A percentile compares a stretch with the other conserved stretches of the same genome.
These are phyloP conservation scores for Malurus splendens DNA, from an alignment of 2,797 vertebrate species.

Conservation along the genomic window DNA sequence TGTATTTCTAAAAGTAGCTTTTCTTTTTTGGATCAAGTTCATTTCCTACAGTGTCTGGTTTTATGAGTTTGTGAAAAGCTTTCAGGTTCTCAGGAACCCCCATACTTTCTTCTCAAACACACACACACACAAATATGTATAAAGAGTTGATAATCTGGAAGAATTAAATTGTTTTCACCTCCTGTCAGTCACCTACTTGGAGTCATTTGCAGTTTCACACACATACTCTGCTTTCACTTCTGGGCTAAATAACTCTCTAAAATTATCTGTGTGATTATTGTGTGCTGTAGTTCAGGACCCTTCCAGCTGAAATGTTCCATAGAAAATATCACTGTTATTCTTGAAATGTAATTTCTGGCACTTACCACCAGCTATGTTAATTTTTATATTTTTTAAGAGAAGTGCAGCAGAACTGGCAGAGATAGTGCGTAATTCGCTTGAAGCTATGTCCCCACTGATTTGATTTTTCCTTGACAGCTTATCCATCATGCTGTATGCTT, in stretches of 20 bases:
- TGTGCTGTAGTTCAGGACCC: slow-evolving; percentile 6
- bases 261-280: neutral
- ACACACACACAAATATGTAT: neutral
- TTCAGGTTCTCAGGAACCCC: slow-evolving; percentile 1
- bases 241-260: neutral
- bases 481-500: slow-evolving; percentile 65
- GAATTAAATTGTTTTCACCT: neutral
- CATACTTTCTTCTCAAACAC: neutral
- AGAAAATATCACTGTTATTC: slow-evolving; percentile 32
- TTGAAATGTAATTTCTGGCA: slow-evolving; percentile 25
- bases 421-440: slow-evolving; percentile 57
- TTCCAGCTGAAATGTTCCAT: slow-evolving; percentile 11
- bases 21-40: slow-evolving; percentile 56
- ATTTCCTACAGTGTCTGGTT: slow-evolving; percentile 54
- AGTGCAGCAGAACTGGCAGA: slow-evolving; percentile 36
- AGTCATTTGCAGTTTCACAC: neutral
- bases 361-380: slow-evolving; percentile 41
- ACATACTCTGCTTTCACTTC: neutral
- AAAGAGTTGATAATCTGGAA: neutral
- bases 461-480: slow-evolving; percentile 65
- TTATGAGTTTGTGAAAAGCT: slow-evolving; percentile 39
- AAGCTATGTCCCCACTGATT: slow-evolving; percentile 57
- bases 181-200: neutral
- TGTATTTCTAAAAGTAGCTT: slow-evolving; percentile 57
- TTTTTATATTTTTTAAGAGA: slow-evolving; percentile 47